Evolutionary conservation across 2,888 invertebrate genomes (phyloP).

Genomic region (Dryomyza anilis): DNA sequence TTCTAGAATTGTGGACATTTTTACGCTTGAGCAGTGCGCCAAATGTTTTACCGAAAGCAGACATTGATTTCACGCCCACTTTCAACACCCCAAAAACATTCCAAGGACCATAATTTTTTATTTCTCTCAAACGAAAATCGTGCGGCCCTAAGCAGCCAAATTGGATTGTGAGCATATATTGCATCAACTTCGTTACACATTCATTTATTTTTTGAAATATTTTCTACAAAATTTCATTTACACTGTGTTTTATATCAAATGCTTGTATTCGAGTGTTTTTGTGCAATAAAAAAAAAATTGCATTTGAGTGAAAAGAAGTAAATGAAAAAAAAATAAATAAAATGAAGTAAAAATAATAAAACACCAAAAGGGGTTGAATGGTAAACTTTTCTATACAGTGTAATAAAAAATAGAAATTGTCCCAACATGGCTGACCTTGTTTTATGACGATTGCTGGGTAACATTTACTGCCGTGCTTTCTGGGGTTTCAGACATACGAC

Average conservation of each 20-base stretch:
- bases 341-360: not conserved
- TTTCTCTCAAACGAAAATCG: not conserved
- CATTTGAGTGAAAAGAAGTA: not conserved
- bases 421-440: slow-evolving; percentile 4
- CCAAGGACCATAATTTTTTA: too few relatives aligned
- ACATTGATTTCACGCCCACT: not conserved
- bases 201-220: too few relatives aligned
- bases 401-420: slow-evolving; percentile 8
- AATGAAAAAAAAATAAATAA: not conserved
- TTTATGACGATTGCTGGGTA: not conserved
- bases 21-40: not conserved
- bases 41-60: not conserved
- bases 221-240: not conserved
- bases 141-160: not conserved
- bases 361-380: not conserved
- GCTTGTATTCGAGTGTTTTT: not conserved
- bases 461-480: not conserved
- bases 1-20: slow-evolving; percentile 1
- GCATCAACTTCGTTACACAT: slow-evolving; percentile 2
- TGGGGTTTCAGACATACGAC: not conserved
- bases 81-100: not conserved
- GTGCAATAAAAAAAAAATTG: not conserved
- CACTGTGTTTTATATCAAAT: not conserved
- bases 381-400: not conserved
- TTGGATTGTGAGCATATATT: slow-evolving; percentile 9